A percentile compares a stretch with the other conserved stretches of the same genome.
Conservation (phyloP, 2,888 invertebrate species). For the Lycocerus yunnanus region DNA sequence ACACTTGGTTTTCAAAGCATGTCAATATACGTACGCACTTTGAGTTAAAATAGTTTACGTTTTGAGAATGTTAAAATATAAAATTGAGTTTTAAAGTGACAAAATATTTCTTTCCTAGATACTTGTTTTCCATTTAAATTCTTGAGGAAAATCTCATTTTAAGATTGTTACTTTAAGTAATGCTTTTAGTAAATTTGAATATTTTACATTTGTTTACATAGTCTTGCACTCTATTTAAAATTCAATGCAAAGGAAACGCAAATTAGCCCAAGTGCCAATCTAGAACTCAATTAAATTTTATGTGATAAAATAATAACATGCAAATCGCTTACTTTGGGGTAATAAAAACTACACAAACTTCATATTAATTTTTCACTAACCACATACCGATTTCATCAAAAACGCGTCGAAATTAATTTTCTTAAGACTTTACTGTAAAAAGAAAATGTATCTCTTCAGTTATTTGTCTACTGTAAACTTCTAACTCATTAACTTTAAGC, state of each 20-base stretch:
- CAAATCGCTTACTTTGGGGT: conserved; percentile 23
- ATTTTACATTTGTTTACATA: conserved; percentile 1
- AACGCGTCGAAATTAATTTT: neutral
- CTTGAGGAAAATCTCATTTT: neutral
- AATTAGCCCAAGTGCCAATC: conserved; percentile 25
- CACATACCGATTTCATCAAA: neutral
- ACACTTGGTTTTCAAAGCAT: neutral
- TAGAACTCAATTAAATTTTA: conserved; percentile 26
- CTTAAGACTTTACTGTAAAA: neutral
- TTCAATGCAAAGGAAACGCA: neutral
- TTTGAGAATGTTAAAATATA: neutral
- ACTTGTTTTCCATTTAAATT: neutral
- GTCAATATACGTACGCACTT: neutral
- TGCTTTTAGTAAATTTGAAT: conserved; percentile 2
- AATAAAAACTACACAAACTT: conserved; percentile 16
- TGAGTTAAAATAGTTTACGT: neutral
- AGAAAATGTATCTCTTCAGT: neutral
- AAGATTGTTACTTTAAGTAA: neutral
- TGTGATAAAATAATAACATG: conserved; percentile 28
- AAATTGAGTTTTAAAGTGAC: neutral
- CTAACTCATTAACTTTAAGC: neutral
- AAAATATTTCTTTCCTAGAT: neutral
- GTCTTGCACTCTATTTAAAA: neutral
- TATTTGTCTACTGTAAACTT: neutral
- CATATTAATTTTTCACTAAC: conserved; percentile 6